These are phyloP conservation scores for Lithophane socia DNA, from an alignment of 2,888 invertebrate genomes.

Conservation along the genomic window DNA sequence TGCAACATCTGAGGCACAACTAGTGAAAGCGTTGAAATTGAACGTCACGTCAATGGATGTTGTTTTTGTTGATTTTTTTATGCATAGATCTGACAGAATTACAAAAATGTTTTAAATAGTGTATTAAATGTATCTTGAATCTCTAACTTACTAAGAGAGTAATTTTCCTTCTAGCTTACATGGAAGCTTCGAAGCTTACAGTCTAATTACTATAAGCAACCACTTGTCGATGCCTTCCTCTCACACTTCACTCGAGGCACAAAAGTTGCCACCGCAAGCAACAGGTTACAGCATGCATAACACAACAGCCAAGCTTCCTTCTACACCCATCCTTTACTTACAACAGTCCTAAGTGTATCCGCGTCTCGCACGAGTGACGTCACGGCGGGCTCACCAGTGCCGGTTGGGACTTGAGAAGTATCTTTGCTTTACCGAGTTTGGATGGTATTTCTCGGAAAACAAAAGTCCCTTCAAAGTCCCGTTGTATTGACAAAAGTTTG, in stretches of 20 bases:
- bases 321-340: constrained; percentile 16
- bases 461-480: constrained; percentile 4
- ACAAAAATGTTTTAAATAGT: neutral
- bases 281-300: constrained; percentile 48
- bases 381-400: constrained; percentile 17
- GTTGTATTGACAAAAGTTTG: constrained; percentile 35
- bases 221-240: constrained; percentile 23
- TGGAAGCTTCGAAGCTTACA: neutral
- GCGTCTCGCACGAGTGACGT: constrained; percentile 15
- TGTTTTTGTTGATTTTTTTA: neutral
- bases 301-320: constrained; percentile 19
- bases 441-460: constrained; percentile 20
- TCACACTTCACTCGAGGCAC: neutral
- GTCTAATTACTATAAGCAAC: constrained; percentile 20
- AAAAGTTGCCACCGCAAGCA: constrained; percentile 36
- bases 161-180: neutral
- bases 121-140: neutral
- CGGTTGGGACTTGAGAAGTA: constrained; percentile 26
- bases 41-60: neutral
- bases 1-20: neutral
- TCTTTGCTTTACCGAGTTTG: constrained; percentile 27
- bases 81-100: neutral
- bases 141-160: neutral
- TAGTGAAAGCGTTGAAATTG: neutral
- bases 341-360: neutral